Percentiles rank a stretch among this genome's conserved stretches.
phyloP scores from a whole-genome alignment of 2,113 vertebrate species.

The Motacilla alba region DNA sequence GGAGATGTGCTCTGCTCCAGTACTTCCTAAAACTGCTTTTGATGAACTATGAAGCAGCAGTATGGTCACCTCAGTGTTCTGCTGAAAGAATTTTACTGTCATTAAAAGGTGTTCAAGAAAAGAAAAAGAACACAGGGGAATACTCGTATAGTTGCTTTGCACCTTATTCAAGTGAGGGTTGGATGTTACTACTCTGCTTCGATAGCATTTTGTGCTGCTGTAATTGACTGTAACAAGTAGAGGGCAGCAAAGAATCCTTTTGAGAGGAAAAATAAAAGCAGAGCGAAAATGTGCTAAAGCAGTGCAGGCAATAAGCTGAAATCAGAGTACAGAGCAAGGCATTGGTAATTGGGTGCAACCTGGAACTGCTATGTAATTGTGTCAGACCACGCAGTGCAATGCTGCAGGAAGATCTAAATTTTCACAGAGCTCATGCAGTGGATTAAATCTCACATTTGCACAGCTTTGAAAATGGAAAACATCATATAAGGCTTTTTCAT shows the following conservation, averaged over 20 bases:
- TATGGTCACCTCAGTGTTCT: not conserved
- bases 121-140: not conserved
- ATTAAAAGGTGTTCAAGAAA: not conserved
- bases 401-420: not conserved
- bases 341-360: not conserved
- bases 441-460: not conserved
- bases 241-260: constrained; percentile 23
- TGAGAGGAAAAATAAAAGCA: not conserved
- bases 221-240: not conserved
- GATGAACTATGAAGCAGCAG: not conserved
- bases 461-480: not conserved
- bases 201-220: not conserved
- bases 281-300: not conserved
- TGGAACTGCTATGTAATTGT: not conserved
- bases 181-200: not conserved
- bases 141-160: not conserved
- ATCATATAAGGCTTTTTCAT: not conserved
- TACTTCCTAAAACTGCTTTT: fast-evolving
- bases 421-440: not conserved
- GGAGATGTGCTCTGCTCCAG: not conserved
- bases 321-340: not conserved
- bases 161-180: not conserved
- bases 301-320: not conserved
- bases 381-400: not conserved
- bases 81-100: not conserved